Base-by-base conservation (phyloP, 2,797 vertebrate genomes). In the Oryzias dopingdopingensis region DNA sequence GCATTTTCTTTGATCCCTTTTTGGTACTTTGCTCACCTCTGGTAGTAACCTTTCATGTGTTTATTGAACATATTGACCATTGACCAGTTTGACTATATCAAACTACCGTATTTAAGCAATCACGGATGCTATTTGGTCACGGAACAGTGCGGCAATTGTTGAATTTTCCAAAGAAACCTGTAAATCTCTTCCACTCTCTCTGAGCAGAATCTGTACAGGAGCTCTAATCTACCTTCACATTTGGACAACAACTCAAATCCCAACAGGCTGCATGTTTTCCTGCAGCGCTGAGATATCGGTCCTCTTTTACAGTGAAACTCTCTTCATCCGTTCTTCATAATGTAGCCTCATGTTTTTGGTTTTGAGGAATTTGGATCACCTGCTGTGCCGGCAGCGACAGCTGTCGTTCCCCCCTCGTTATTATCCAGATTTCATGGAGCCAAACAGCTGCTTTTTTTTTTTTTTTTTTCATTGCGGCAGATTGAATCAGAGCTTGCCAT, bases 401-500 rank as follows among this genome's bases (percentile, higher is more conserved):
- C 77, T 71, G 37, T 73, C 64, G 22, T 81, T 80, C 88, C 85
- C 32, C 67, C 83, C 77, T 84, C 85, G 87, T 89, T 87, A 90
- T 85, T 76, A 88, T 86, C 86, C 88, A 84, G 64, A 81, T 81
- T 83, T 84, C 86, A 86, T 60, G 67, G 72, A 88, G 86, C 76
- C 66, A 86, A 88, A 89, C 89, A 90, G 84, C 88, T 91, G 87
- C 87, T 90, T 89, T 85, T 82, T 76, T 26, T 26, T 29, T 29
- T 29, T 29, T 29, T 29, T 26, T 26, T 26, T 26, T n/a, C 6
- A 6, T 29, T 1, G 74, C 81, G 76, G 75, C 81, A 84, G 79
- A 83, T 72, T 87, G 76, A 89, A 86, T 87, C 82, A 82, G 64
- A 70, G 65, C 74, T 69, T 56, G 67, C 81, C 75, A 65, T 67